A percentile compares a stretch with the other conserved stretches of the same genome.
These are phyloP conservation scores for Camelus bactrianus DNA, from an alignment of 2,113 vertebrate genomes.

Conservation along the genomic window DNA sequence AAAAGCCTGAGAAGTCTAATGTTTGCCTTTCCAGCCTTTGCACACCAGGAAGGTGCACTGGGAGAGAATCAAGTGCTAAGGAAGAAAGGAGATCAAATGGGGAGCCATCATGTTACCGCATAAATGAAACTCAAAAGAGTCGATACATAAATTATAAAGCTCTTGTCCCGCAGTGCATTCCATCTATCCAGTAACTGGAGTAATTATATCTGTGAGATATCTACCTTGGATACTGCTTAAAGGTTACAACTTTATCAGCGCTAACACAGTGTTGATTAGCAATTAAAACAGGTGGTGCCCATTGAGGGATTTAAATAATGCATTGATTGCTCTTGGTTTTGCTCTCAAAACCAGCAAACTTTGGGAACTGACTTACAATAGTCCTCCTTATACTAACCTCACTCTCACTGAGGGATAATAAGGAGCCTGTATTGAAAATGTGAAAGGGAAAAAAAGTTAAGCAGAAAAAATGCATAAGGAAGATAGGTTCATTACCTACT, in stretches of 20 bases:
- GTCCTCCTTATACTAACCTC: not conserved
- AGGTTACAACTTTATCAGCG: not conserved
- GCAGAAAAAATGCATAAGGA: not conserved
- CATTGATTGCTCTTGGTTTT: constrained; percentile 10
- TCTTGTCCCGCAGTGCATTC: not conserved
- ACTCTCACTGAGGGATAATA: not conserved
- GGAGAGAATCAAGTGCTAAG: not conserved
- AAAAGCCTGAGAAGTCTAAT: not conserved
- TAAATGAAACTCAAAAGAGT: not conserved
- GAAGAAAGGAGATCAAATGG: not conserved
- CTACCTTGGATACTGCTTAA: not conserved
- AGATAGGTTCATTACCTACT: not conserved
- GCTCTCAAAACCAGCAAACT: constrained; percentile 32
- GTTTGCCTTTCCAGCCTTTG: not conserved
- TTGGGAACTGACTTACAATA: not conserved
- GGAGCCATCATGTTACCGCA: not conserved
- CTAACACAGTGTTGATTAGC: not conserved
- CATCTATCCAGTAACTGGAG: not conserved
- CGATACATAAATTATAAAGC: not conserved
- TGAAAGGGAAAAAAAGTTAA: not conserved
- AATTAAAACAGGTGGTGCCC: not conserved
- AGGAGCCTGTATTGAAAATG: not conserved
- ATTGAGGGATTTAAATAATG: not conserved
- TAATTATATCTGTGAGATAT: not conserved
- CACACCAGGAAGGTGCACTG: not conserved